Base-by-base conservation (phyloP, 2,113 vertebrate genomes). In the Columbina picui region DNA sequence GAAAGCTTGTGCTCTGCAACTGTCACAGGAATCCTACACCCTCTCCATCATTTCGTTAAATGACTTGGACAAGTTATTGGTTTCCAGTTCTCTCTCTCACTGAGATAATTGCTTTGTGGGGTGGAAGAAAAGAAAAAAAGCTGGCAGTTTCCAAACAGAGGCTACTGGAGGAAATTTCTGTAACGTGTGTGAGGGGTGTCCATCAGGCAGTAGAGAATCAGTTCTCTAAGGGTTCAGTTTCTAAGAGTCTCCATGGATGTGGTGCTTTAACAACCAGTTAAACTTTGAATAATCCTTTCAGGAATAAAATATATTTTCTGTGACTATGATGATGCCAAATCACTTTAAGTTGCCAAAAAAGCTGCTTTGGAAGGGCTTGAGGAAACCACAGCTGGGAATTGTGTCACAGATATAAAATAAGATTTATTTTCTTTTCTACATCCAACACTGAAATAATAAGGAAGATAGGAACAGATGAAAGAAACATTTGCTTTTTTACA, bases 391-490 rank as follows among this genome's bases (percentile, higher is more conserved):
- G 94, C 93, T 97, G 94, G 93, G 95, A 96, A 84, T 94, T 96
- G 93, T 96, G 94, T 97, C 95, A 97, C 87, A 95, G 95, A 97
- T 97, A 94, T 87, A 92, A 95, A 96, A 94, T 93, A 87, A 96
- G 89, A 95, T 96, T 94, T 97, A 96, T 94, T 96, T 96, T 96
- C 93, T 93, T 57, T 89, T 95, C 69, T 89, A 56, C 36, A 85
- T 95, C 89, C 87, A 95, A 89, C 74, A 60, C 57, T 94, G 93
- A 93, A 93, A 94, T 96, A 95, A 87, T 89, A 95, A 93, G 64
- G 85, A 95, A 94, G 89, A 81, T 76, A 87, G 80, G 64, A 96
- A 91, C 68, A 91, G 89, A 95, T 89, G 86, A 97, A 96, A 95
- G 83, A 93, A 93, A 87, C 76, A 52, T 75, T 94, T 94, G 56